Evolutionary conservation across 2,888 invertebrate genomes (phyloP).

Genomic region (Hypomecis punctinalis): DNA sequence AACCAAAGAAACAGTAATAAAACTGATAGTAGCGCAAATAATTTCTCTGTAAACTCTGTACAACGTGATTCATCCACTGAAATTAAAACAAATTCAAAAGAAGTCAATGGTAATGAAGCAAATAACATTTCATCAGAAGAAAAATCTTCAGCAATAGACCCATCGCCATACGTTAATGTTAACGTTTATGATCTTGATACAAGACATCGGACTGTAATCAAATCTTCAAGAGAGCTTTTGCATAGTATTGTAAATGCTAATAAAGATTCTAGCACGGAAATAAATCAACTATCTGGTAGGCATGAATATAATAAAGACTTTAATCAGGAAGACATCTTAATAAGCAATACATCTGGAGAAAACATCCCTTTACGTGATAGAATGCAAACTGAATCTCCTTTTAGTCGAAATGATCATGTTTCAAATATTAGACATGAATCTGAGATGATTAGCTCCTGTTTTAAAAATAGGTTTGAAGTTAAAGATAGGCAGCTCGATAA

Average conservation of each 20-base stretch:
- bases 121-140: slow-evolving; percentile 17
- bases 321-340: slow-evolving; percentile 14
- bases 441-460: neutral
- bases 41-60: slow-evolving; percentile 16
- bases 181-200: slow-evolving; percentile 13
- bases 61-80: slow-evolving; percentile 19
- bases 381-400: neutral
- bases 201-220: slow-evolving; percentile 47
- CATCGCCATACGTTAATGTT: slow-evolving; percentile 10
- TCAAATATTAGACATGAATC: neutral
- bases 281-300: neutral
- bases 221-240: slow-evolving; percentile 59
- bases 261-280: slow-evolving; percentile 3
- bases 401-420: slow-evolving; percentile 1
- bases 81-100: slow-evolving; percentile 16
- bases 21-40: slow-evolving; percentile 47
- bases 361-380: neutral
- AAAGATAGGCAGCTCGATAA: slow-evolving; percentile 17
- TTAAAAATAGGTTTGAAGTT: neutral
- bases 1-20: slow-evolving; percentile 41
- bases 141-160: slow-evolving; percentile 13
- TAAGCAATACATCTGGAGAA: slow-evolving; percentile 32
- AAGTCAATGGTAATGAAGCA: slow-evolving; percentile 1
- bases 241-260: slow-evolving; percentile 51
- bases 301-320: slow-evolving; percentile 18